phyloP scores from a whole-genome alignment of 2,888 invertebrate species.

The Ormyrus rosae region DNA sequence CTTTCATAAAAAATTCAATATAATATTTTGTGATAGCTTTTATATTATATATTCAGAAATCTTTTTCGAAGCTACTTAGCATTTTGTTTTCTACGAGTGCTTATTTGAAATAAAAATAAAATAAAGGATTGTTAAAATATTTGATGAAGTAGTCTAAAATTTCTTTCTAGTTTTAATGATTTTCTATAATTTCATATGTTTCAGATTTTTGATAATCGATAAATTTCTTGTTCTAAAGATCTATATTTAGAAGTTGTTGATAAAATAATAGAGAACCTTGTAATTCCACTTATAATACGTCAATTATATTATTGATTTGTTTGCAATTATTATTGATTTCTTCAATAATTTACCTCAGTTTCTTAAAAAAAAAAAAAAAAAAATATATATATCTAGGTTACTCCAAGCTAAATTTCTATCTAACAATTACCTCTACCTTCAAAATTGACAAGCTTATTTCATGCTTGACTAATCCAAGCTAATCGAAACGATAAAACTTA shows the following conservation, averaged over 20 bases:
- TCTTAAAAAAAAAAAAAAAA: too few relatives aligned
- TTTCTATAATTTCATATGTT: too few relatives aligned
- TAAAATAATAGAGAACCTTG: too few relatives aligned
- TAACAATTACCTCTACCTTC: too few relatives aligned
- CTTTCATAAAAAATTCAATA: constrained; percentile 65
- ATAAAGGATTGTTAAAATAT: not conserved
- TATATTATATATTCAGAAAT: constrained; percentile 10
- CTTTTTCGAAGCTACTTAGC: constrained; percentile 37
- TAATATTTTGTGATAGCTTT: constrained; percentile 47
- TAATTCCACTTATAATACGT: too few relatives aligned
- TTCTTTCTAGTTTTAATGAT: not conserved
- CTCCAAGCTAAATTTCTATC: constrained; percentile 30
- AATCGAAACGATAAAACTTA: not conserved
- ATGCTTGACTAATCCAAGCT: too few relatives aligned
- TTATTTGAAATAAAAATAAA: not conserved
- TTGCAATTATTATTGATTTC: not conserved
- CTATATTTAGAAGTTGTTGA: too few relatives aligned
- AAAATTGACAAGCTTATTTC: too few relatives aligned
- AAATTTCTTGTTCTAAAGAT: too few relatives aligned
- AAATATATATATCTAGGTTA: not conserved
- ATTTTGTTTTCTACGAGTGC: constrained; percentile 15
- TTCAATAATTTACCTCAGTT: too few relatives aligned
- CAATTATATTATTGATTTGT: constrained; percentile 10
- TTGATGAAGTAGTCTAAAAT: constrained; percentile 13
- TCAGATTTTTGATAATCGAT: too few relatives aligned